Base-by-base conservation (phyloP, 2,888 invertebrate genomes). In the Andricus curvator region DNA sequence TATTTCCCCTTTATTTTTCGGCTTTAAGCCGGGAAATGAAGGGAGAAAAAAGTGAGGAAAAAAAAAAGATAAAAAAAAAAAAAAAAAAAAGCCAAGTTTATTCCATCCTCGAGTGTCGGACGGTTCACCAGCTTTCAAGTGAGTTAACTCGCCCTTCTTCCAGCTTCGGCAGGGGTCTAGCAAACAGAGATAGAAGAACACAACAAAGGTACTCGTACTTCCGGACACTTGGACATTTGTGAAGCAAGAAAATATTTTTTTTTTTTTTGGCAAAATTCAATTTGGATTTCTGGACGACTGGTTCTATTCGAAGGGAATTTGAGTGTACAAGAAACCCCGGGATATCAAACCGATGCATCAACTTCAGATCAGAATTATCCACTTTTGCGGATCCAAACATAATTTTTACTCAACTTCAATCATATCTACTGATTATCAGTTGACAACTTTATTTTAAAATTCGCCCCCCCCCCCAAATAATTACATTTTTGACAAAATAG, bases 121-220 rank as follows among this genome's bases (percentile, higher is more conserved):
- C 83, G 79, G 83, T 81, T 83, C 78, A 78, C 79, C 68, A 70
- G 82, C 82, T 85, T 84, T 85, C 82, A 80, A 82, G 84, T 83
- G 84, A 82, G 83, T 84, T 85, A 84, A 84, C 83, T 82, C 81
- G 80, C 80, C 77, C 76, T 80, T 79, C 68, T 76, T 77, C 76
- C 77, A 68, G 78, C 64, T 80, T 64, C 79, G 37, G 37, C 37
- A 37, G 37, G 37, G 68, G 77, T 78, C 68, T 70, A 44, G 22
- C 56, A 66, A 76, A 41, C 25, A 78, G 51, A 68, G 76, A 65
- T 67, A 13, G 67, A 78, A 66, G 56, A 78, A 78, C 15, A 76
- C 44, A 68, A 78, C 80, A 78, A 66, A 64, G 37, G 56, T 41
- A 56, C 74, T 29, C 22, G 25, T 62, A 41, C 22, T 15, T n/a